Evolutionary conservation across 92 coral and sea anemone genomes (phyloP), one percentile per base, ranked within the genome.

Genomic region (Bergia sp.): DNA sequence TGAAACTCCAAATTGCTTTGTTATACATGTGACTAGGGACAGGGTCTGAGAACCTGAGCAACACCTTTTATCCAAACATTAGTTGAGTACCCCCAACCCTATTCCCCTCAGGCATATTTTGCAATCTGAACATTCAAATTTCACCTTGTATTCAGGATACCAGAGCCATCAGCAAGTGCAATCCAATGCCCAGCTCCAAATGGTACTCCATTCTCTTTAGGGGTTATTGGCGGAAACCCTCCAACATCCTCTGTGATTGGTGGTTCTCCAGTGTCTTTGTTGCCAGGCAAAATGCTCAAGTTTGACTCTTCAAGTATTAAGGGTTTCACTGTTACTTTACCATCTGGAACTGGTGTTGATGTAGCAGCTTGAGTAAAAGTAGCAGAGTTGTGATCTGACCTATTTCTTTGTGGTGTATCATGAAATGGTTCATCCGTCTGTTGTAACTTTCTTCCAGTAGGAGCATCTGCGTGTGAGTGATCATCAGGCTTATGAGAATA

Each of bases 121-220:
- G 18, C 58, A 53, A 11, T 29, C 29, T 29, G 29, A 18, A 10
- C 18, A 53, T 53, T 18, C 16, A 0, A 53, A 53, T 53, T 53
- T 89, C 44, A 91, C 99, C 99, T 97, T 79, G 99, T 97, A 50
- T 97, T 97, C 47, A 97, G 82, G 41, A 92, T 91, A 18, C 98
- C 99, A 44, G 98, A 94, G 13, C 99, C 99, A 89, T 97, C 98
- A 45, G 97, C 92, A 73, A 97, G 85, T 12, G 96, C 92, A 44
- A 97, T 94, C 94, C 95, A 91, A 69, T 93, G 98, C 6, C 99
- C 98, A 37, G 87, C 80, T 5, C 86, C 89, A 74, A 85, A 80
- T 6, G 89, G 94, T 53, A 53, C 58, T 45, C 84, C 82, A 66
- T 92, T 95, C 5, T 89, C 81, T 69, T 82, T 78, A 7, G 96